Conservation (phyloP, 2,797 vertebrate species). For the Sebastes kiyomatsui region DNA sequence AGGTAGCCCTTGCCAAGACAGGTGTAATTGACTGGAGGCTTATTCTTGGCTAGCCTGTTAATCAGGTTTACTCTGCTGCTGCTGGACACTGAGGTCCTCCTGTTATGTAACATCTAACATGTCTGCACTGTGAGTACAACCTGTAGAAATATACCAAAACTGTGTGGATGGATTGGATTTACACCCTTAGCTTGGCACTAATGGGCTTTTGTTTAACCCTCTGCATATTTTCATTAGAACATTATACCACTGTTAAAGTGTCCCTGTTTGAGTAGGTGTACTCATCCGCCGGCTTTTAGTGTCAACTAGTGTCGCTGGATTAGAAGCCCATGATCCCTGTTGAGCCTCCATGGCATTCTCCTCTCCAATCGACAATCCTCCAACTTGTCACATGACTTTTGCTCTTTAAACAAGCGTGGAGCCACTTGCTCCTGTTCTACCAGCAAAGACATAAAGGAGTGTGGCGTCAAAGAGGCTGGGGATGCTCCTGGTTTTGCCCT, state of each 20-base stretch:
- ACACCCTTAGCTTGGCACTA: neutral
- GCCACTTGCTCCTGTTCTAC: conserved; percentile 10
- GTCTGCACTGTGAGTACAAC: neutral
- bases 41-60: conserved; percentile 37
- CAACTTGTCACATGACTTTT: conserved; percentile 49
- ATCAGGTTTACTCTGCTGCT: conserved; percentile 48
- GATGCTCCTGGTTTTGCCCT: neutral
- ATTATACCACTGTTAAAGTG: neutral
- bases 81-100: neutral
- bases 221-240: neutral
- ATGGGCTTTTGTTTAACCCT: neutral
- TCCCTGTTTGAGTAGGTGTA: neutral
- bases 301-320: conserved; percentile 71
- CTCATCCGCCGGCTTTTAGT: conserved; percentile 41
- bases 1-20: conserved; percentile 23
- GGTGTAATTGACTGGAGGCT: conserved; percentile 50
- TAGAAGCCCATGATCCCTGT: conserved; percentile 67
- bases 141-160: neutral
- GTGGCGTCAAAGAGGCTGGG: conserved; percentile 21
- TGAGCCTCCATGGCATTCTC: conserved; percentile 59
- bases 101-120: conserved; percentile 1
- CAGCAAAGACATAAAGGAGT: neutral
- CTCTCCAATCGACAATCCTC: conserved; percentile 40
- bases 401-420: conserved; percentile 22
- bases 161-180: neutral